These are phyloP conservation scores for Hemistola chrysoprasaria DNA, from an alignment of 2,888 invertebrate species.

Conservation along the genomic window DNA sequence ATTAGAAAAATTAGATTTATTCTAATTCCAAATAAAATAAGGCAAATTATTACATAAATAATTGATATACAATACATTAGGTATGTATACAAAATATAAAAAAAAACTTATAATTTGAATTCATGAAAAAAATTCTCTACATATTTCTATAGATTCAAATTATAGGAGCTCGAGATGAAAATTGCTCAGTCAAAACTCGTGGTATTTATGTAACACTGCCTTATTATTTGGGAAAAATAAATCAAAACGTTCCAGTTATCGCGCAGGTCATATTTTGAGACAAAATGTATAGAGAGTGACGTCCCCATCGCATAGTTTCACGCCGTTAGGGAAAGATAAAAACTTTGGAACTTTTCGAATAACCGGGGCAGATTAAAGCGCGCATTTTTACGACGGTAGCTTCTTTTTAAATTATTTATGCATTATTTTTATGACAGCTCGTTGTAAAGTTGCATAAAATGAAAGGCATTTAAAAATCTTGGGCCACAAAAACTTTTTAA, in stretches of 20 bases:
- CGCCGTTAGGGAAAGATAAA: constrained; percentile 61
- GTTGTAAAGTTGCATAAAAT: constrained; percentile 13
- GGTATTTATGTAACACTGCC: too few relatives aligned
- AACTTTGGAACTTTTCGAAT: constrained; percentile 42
- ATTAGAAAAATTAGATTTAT: too few relatives aligned
- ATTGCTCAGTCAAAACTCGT: too few relatives aligned
- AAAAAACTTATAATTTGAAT: too few relatives aligned
- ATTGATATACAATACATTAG: too few relatives aligned
- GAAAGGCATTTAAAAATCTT: too few relatives aligned
- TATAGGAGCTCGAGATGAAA: too few relatives aligned
- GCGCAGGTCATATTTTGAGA: constrained; percentile 21
- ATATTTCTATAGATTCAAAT: too few relatives aligned
- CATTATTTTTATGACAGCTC: constrained; percentile 28
- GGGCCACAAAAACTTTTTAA: background rate
- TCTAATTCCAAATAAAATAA: too few relatives aligned
- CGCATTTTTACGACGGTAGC: constrained; percentile 35
- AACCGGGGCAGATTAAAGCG: constrained; percentile 42
- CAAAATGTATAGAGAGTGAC: constrained; percentile 52
- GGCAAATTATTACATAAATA: too few relatives aligned
- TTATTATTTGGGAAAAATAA: background rate
- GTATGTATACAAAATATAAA: too few relatives aligned
- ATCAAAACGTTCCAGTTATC: background rate
- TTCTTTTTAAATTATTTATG: constrained; percentile 25
- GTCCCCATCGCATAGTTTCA: constrained; percentile 68
- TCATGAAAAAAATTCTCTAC: too few relatives aligned